Evolutionary conservation across 2,888 invertebrate species (phyloP).

Genomic region (Drosophila antonietae): DNA sequence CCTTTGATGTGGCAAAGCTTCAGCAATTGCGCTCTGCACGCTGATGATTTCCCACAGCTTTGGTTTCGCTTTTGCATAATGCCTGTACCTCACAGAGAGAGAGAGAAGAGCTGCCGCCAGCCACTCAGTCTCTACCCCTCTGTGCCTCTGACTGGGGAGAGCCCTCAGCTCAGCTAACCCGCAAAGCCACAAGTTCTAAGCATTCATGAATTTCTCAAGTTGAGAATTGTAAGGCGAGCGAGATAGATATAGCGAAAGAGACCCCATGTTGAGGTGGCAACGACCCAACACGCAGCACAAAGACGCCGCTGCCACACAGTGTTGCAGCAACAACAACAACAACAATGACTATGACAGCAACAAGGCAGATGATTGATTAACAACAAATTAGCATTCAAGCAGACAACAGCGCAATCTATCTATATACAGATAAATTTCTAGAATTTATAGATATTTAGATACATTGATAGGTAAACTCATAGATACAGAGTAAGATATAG

Average conservation of each 20-base stretch:
- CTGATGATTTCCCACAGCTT: slow-evolving; percentile 48
- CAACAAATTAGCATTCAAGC: slow-evolving; percentile 44
- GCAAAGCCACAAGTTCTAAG: slow-evolving; percentile 31
- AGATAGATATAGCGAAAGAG: neutral
- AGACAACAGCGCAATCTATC: slow-evolving; percentile 6
- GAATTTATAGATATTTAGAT: neutral
- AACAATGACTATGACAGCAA: neutral
- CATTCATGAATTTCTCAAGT: slow-evolving; percentile 36
- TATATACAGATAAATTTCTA: neutral
- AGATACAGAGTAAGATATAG: neutral
- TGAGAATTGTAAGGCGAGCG: slow-evolving; percentile 24
- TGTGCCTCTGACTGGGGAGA: neutral
- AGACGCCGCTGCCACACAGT: slow-evolving; percentile 46
- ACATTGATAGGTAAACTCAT: neutral
- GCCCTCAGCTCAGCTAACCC: slow-evolving; percentile 5
- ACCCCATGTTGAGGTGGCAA: slow-evolving; percentile 50
- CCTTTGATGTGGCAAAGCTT: slow-evolving; percentile 43
- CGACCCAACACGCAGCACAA: slow-evolving; percentile 44
- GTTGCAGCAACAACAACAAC: slow-evolving; percentile 36
- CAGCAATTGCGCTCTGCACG: slow-evolving; percentile 38
- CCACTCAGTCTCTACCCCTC: neutral
- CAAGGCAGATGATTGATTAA: slow-evolving; percentile 48
- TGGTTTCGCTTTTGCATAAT: slow-evolving; percentile 25
- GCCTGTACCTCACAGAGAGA: neutral
- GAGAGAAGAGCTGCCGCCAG: neutral